A percentile compares a stretch with the other conserved stretches of the same genome.
Conservation (phyloP, 1,140 invertebrate species). For the Solen grandis region DNA sequence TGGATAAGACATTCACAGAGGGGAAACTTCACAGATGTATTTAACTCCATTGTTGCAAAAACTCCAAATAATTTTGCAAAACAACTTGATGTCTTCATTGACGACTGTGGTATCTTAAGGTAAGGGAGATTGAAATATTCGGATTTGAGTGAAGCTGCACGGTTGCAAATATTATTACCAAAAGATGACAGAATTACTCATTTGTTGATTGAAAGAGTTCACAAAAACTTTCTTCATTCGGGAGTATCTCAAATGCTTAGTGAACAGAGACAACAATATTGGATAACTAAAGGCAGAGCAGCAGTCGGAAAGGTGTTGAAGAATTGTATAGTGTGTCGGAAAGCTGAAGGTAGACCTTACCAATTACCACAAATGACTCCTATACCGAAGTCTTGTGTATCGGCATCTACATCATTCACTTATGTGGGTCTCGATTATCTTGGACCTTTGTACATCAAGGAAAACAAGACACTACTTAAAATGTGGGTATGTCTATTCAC, state of each 20-base stretch:
- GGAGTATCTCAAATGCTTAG: background rate
- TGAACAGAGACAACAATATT: too few species aligned
- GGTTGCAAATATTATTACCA: background rate
- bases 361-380: too few species aligned
- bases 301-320: background rate
- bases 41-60: background rate
- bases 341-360: background rate
- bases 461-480: background rate
- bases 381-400: background rate
- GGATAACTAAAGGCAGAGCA: constrained; percentile 2
- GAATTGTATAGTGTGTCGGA: background rate
- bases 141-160: background rate
- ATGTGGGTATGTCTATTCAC: constrained; percentile 1
- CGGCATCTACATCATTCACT: background rate
- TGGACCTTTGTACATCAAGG: background rate
- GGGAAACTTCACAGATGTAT: background rate
- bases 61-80: background rate
- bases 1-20: background rate
- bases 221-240: background rate
- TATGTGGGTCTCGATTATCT: background rate
- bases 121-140: constrained; percentile 3
- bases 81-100: constrained; percentile 3
- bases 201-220: too few species aligned
- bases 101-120: background rate
- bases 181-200: background rate